Evolutionary conservation across 1,140 invertebrate genomes (phyloP), one percentile per base, ranked within the genome.

Genomic region (Musca domestica): DNA sequence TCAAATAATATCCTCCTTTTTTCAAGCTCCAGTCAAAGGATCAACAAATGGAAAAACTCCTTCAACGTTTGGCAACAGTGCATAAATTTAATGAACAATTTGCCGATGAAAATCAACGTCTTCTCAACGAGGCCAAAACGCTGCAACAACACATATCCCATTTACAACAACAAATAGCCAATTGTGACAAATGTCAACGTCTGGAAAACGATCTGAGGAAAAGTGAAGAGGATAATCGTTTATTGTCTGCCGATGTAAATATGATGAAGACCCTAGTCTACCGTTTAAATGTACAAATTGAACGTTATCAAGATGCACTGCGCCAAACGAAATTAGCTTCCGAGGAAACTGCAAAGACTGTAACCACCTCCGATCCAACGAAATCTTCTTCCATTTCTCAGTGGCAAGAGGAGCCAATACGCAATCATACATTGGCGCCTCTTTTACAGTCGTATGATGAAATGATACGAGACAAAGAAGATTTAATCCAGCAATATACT

Each of bases 221-320:
- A 25, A 71, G 85, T 30, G 79, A 78, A 25, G 74, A 74, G 3
- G 82, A 85, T 47, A 89, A 88, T 74, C 71, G 76, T 58, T 84
- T 86, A 41, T 74, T 87, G 5, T 77, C 76, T 22, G 84, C 87
- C 72, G 89, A 91, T 74, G 77, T 89, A 47, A 77, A 82, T 19
- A 86, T 91, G 81, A 74, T 90, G 3, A 91, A 91, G 78, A 88
- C 86, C 48, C 83, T 91, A 0, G 85, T 91, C 67, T 90, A 87
- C 58, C 84, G 86, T 9, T 78, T 91, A 30, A 91, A 91, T 74
- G 82, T 87, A 19, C 88, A 91, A 73, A 79, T 91, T 46, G 87
- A 88, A 74, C 83, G 83, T 23, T 90, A 89, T 76, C 89, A 90
- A 78, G 87, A 90, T 69, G 88, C 85, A 71, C 67, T 89, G 3